These are phyloP conservation scores for Cybosia mesomella DNA, from an alignment of 2,888 invertebrate genomes.

Conservation along the genomic window DNA sequence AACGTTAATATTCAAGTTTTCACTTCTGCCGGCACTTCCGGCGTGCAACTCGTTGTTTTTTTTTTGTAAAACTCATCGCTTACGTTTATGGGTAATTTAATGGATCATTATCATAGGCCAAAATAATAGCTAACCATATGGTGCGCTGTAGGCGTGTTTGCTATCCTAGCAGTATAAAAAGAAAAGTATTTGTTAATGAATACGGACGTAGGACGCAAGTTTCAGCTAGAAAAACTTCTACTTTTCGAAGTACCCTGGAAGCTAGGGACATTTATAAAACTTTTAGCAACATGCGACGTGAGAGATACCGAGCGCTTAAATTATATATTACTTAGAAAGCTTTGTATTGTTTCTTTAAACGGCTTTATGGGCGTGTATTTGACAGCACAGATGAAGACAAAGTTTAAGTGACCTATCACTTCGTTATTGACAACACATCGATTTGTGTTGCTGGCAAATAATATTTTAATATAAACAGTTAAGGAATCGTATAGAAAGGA, in stretches of 20 bases:
- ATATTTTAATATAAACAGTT: too few species aligned
- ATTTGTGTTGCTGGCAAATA: too few species aligned
- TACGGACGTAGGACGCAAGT: not conserved
- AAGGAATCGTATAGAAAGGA: too few species aligned
- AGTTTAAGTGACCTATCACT: too few species aligned
- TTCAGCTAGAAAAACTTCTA: conserved; percentile 3
- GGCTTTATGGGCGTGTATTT: not conserved
- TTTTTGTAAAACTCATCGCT: too few species aligned
- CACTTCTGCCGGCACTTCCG: too few species aligned
- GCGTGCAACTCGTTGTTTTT: too few species aligned
- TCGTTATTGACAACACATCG: too few species aligned
- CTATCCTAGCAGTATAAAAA: not conserved
- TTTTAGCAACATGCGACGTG: conserved; percentile 10
- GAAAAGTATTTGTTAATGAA: not conserved
- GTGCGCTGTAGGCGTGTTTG: not conserved
- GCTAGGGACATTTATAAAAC: not conserved
- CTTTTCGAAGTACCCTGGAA: conserved; percentile 2
- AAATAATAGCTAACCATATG: not conserved
- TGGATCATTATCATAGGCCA: too few species aligned
- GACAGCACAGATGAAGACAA: not conserved
- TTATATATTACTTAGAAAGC: conserved; percentile 9
- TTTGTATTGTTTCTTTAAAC: conserved; percentile 6
- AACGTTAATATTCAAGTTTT: too few species aligned
- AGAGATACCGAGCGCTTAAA: not conserved
- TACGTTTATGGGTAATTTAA: too few species aligned